Base-by-base conservation (phyloP, 2,888 invertebrate genomes). In the Poecilus cupreus region DNA sequence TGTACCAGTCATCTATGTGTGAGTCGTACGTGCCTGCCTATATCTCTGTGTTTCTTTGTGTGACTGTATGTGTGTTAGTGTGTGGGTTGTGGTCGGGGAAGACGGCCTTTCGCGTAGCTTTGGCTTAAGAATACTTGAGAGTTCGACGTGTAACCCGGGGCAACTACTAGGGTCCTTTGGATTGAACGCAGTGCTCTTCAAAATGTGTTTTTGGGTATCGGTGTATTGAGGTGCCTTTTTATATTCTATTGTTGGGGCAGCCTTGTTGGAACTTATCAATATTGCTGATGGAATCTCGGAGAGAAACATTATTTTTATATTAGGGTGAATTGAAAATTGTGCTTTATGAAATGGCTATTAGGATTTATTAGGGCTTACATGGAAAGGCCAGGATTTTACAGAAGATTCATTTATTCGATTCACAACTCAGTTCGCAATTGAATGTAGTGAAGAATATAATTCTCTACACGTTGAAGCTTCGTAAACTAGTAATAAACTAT, bases 61-160 rank as follows among this genome's bases (percentile, higher is more conserved):
- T 54, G 20, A 1, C 8, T 54, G 2, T 54, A 6, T 13, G 13
- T 13, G 49, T 49, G 13, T 49, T n/a, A 13, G 16, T n/a, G 1
- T 32, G 49, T 16, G 49, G 49, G 32, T 43, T 22, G n/a, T 22
- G 54, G 54, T 22, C 8, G 22, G 54, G 22, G 54, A n/a, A 54
- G 22, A 22, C 54, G 54, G 10, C 54, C 22, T 22, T 54, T 22
- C 54, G 54, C 49, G 49, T 49, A 49, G 49, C 54, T 54, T 54
- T 54, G 54, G 54, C 54, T 54, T 54, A 54, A 54, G 54, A 54
- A 54, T 54, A 54, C 54, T 54, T 54, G 54, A 54, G 54, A 54
- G 54, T 54, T 54, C 20, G 54, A 54, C 54, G 54, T 54, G 54
- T 54, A 54, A 22, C 54, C 54, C 54, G 20, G 54, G 54, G 54